A percentile compares a stretch with the other conserved stretches of the same genome.
Conservation (phyloP, 2,888 invertebrate species). For the Luffia ferchaultella region DNA sequence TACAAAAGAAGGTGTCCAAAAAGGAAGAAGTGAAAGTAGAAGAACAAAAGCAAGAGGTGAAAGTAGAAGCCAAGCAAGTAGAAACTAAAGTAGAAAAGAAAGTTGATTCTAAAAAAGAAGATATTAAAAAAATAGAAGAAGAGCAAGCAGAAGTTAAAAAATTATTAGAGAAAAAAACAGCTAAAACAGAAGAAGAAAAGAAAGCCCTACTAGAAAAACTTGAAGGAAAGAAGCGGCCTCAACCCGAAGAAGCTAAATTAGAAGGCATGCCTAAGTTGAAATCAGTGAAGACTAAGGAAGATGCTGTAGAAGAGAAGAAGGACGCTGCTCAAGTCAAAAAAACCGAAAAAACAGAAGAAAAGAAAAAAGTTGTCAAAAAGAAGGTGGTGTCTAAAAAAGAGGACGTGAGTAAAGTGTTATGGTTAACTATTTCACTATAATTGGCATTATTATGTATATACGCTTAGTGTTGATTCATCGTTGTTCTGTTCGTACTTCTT, state of each 20-base stretch:
- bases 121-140: constrained; percentile 36
- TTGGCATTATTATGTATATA: constrained; percentile 26
- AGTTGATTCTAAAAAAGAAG: constrained; percentile 23
- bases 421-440: constrained; percentile 8
- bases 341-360: constrained; percentile 45
- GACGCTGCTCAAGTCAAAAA: constrained; percentile 42
- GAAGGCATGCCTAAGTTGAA: constrained; percentile 70
- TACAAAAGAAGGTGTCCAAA: constrained; percentile 30
- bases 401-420: constrained; percentile 48
- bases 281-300: constrained; percentile 59
- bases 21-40: constrained; percentile 24
- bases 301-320: constrained; percentile 50
- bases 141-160: constrained; percentile 58
- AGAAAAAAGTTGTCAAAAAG: constrained; percentile 52
- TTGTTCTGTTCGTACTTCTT: too few relatives aligned
- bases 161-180: constrained; percentile 49
- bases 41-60: constrained; percentile 15
- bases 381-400: constrained; percentile 56
- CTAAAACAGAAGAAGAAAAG: constrained; percentile 58
- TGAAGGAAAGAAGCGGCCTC: constrained; percentile 54
- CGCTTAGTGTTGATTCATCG: constrained; percentile 24
- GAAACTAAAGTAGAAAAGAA: constrained; percentile 48
- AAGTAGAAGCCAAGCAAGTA: constrained; percentile 14
- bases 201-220: constrained; percentile 56
- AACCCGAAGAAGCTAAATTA: constrained; percentile 62